Evolutionary conservation across 2,888 invertebrate genomes (phyloP).

Genomic region (Tanypteryx hageni): DNA sequence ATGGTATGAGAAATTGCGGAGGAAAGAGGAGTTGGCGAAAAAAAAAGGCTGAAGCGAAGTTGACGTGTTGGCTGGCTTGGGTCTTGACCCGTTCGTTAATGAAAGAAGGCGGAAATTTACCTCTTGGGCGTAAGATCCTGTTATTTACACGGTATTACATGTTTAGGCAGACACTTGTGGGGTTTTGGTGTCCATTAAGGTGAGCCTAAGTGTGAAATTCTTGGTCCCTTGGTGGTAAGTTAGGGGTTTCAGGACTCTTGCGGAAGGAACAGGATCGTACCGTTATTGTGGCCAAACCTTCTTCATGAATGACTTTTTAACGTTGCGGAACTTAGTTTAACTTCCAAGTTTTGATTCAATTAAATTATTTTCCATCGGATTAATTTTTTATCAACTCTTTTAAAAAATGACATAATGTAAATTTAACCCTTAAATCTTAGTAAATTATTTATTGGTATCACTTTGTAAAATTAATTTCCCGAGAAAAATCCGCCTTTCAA

Average conservation of each 20-base stretch:
- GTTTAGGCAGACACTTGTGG: constrained; percentile 56
- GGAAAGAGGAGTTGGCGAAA: neutral
- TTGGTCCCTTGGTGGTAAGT: neutral
- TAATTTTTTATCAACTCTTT: too few species aligned
- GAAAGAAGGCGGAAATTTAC: constrained; percentile 54
- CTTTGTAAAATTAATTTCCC: too few species aligned
- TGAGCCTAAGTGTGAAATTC: neutral
- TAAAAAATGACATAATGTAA: too few species aligned
- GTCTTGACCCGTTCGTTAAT: neutral
- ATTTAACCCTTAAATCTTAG: too few species aligned
- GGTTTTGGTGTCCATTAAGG: constrained; percentile 52
- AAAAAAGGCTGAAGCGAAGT: constrained; percentile 17
- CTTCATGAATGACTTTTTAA: neutral
- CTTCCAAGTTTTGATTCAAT: too few species aligned
- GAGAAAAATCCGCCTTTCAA: too few species aligned
- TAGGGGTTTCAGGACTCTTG: neutral
- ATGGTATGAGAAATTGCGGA: neutral
- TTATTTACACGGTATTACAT: constrained; percentile 43
- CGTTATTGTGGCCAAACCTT: neutral
- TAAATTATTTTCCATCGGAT: too few species aligned
- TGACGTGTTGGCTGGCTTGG: constrained; percentile 21
- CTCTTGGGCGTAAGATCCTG: constrained; percentile 56
- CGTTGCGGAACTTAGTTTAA: neutral
- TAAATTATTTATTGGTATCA: too few species aligned
- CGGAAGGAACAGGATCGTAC: neutral